Evolutionary conservation across 2,797 vertebrate genomes (phyloP).

Genomic region (Neosilurus mollespiculum): DNA sequence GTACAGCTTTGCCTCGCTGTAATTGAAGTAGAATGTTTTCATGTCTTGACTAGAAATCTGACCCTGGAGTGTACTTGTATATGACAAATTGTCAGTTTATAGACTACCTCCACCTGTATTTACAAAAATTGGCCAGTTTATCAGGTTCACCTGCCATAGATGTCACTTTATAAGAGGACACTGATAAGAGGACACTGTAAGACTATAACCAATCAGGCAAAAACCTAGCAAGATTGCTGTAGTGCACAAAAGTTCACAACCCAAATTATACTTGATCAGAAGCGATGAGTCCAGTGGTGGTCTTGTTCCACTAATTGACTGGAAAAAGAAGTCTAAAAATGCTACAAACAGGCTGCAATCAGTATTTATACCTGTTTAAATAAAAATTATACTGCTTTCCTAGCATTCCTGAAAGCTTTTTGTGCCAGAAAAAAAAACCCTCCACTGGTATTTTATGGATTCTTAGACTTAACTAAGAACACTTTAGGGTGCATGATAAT

Average conservation of each 20-base stretch:
- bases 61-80: neutral
- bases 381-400: no score
- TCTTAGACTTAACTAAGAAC: neutral
- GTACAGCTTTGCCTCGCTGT: neutral
- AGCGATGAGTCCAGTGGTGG: neutral
- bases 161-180: neutral
- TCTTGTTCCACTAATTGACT: neutral
- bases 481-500: neutral
- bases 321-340: neutral
- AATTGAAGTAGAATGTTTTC: neutral
- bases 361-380: neutral
- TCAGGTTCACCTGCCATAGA: neutral
- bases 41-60: neutral
- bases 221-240: neutral
- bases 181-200: no score
- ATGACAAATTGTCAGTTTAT: neutral
- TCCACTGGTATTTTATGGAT: neutral
- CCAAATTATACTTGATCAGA: neutral
- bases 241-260: neutral
- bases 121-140: conserved; percentile 1
- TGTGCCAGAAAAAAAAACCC: neutral
- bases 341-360: neutral
- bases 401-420: neutral
- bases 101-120: neutral
- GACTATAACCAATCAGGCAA: neutral